phyloP scores from a whole-genome alignment of 2,888 invertebrate species.

The Carpatolechia fugitivella region DNA sequence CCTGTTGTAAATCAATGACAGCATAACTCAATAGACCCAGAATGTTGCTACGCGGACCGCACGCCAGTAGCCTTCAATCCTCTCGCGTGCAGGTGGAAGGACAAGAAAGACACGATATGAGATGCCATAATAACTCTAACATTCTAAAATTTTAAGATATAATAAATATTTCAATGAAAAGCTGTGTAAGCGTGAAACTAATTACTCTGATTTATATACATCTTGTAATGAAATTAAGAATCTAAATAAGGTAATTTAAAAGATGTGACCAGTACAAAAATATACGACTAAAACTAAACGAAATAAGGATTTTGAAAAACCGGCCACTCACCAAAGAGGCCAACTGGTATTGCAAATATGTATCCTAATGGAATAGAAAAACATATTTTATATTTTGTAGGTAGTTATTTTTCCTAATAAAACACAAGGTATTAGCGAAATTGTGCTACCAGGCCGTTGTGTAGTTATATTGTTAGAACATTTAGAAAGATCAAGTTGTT shows the following conservation, averaged over 20 bases:
- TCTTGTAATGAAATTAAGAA: slow-evolving; percentile 32
- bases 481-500: too few species aligned
- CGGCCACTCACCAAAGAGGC: slow-evolving; percentile 76
- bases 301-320: slow-evolving; percentile 37
- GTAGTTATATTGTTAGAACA: not conserved
- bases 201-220: slow-evolving; percentile 21
- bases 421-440: slow-evolving; percentile 45
- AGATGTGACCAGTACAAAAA: slow-evolving; percentile 24
- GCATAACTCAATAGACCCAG: too few species aligned
- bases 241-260: slow-evolving; percentile 8
- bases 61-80: too few species aligned
- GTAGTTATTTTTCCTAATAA: slow-evolving; percentile 22
- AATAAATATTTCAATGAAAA: slow-evolving; percentile 38
- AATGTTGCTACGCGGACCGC: too few species aligned
- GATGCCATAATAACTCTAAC: too few species aligned
- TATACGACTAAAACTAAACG: slow-evolving; percentile 47
- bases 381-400: slow-evolving; percentile 41
- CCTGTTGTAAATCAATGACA: too few species aligned
- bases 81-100: too few species aligned
- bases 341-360: slow-evolving; percentile 76
- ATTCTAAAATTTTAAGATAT: not conserved
- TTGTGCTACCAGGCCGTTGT: slow-evolving; percentile 35
- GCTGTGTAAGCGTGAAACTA: slow-evolving; percentile 55
- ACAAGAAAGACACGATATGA: too few species aligned
- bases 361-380: slow-evolving; percentile 74